Evolutionary conservation across 1,140 invertebrate genomes (phyloP), one percentile per base, ranked within the genome.

Genomic region (Orchestia grillus): DNA sequence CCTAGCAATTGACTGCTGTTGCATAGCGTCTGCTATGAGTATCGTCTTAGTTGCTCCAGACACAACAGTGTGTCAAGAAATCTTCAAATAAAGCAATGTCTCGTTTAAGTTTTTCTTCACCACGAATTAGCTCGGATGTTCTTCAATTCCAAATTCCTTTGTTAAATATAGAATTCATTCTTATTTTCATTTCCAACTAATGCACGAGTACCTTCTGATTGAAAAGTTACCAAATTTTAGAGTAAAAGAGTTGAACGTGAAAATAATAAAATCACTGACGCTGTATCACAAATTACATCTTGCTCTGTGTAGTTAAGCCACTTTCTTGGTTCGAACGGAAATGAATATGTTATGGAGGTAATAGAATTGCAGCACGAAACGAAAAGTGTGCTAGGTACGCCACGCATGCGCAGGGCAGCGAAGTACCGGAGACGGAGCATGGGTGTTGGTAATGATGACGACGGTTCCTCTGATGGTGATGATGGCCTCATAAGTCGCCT

Each of bases 401-500:
- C 62, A 77, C 62, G 62, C 62, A 77, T 77, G 62, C 62, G 62
- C 62, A 77, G 62, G 62, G 36, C 62, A 36, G 15, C 62, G 11
- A 77, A 77, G 62, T 87, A 43, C 53, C 77, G 44, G 44, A 43
- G 28, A 92, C 87, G 43, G 11, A 91, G 42, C 88, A 91, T 44
- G 41, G 44, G 88, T 94, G 43, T 44, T 47, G 92, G 44, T 94
- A 47, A 44, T 94, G 88, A 44, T 41, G 92, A 94, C 47, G 92
- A 94, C 44, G 43, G 23, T 36, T 40, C 40, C 44, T 57, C 92
- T 88, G 95, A 47, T 90, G 96, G 44, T 45, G 95, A 87, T 87
- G 96, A 96, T 44, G 96, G 96, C 44, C 96, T 96, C 95, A 95
- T 96, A 43, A 94, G 95, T 36, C 96, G 96, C 45, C 96, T 96